Base-by-base conservation (phyloP, 2,888 invertebrate genomes). In the Quadroppia sp. region DNA sequence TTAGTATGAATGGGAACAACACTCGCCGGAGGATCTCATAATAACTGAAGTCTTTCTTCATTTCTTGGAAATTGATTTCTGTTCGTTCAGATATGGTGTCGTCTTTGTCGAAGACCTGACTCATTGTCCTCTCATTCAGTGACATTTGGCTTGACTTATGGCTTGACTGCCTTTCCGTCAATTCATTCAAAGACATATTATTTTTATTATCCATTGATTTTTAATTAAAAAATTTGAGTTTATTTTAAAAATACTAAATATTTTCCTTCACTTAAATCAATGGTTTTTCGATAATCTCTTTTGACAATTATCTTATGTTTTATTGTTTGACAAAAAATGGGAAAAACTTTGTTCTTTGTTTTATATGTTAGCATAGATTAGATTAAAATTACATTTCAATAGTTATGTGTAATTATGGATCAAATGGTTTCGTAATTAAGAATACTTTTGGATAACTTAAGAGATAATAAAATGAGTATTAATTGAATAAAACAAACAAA, bases 401-500 rank as follows among this genome's bases (percentile, higher is more conserved):
- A 17, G 4, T 6, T 32, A 11, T 17, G 17, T 11, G 9, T 28
- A 59, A 30, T 59, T 17, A 59, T 2, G 2, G 30, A 59, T 59
- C 40, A 67, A 67, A 67, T 67, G 20, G 40, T 40, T 23, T 67
- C 40, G 36, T 67, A 67, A 40, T 42, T 67, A 11, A 6, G 2
- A 67, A 40, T 23, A n/a, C n/a, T 40, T 42, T 36, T 4, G 36
- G 15, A 1, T 67, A 67, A 40, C 23, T 23, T 67, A 17, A 23
- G n/a, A 2, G 67, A 20, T 13, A 42, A n/a, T n/a, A 67, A 36
- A 42, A 42, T 67, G 20, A 67, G 36, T 2, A 67, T 42, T n/a
- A 67, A 6, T 23, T 67, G 40, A 40, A 67, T 15, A 0, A 67
- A n/a, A 23, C 36, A 32, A 23, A 40, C 15, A 1, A 67, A 9